phyloP scores from a whole-genome alignment of 2,797 vertebrate genomes.

The Peromyscus attwateri region DNA sequence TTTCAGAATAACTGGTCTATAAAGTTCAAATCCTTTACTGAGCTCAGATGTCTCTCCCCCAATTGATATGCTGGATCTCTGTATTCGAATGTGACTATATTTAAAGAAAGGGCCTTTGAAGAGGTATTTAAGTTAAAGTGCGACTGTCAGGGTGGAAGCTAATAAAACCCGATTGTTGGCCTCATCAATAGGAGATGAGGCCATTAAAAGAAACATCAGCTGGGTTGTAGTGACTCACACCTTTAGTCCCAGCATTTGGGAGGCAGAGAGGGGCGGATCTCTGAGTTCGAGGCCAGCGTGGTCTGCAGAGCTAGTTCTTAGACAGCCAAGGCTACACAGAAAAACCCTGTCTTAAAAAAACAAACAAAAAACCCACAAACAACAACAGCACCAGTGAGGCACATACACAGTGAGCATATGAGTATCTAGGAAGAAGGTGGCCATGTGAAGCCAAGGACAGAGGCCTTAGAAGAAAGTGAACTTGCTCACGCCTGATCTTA shows the following conservation, averaged over 20 bases:
- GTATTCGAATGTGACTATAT: background rate
- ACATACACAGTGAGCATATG: background rate
- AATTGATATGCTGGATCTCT: background rate
- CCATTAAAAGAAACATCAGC: background rate
- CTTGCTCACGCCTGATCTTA: background rate
- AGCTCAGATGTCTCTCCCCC: background rate
- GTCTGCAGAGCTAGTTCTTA: background rate
- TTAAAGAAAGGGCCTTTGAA: background rate
- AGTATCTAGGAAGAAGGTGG: background rate
- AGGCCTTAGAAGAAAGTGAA: background rate
- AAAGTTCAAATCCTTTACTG: background rate
- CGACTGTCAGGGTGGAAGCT: background rate
- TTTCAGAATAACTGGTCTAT: background rate
- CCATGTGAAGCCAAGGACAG: background rate
- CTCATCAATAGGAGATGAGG: background rate
- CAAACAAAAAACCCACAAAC: background rate
- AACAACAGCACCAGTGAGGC: background rate
- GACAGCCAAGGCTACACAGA: background rate
- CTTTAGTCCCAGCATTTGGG: background rate
- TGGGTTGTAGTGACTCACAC: background rate
- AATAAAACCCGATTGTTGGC: background rate
- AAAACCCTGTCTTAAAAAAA: background rate
- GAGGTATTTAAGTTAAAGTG: background rate
- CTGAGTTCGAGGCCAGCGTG: background rate
- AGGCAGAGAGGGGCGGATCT: background rate